Conservation (phyloP, 2,797 vertebrate species). For the Pseudochirops corinnae region DNA sequence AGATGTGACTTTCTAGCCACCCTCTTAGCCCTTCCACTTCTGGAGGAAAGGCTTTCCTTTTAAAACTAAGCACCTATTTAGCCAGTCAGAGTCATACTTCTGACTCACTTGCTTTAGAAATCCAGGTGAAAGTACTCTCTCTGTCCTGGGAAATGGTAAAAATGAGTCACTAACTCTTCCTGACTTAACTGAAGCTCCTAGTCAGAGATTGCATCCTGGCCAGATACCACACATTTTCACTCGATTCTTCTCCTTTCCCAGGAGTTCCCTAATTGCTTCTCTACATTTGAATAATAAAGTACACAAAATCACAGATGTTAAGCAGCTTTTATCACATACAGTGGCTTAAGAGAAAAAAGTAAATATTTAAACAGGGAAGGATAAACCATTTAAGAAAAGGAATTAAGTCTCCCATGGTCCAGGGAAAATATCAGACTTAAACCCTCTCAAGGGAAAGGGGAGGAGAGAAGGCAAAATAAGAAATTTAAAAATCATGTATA, state of each 20-base stretch:
- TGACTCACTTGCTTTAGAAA: background rate
- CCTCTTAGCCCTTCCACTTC: background rate
- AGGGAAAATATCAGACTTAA: background rate
- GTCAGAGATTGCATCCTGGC: background rate
- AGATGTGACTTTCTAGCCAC: background rate
- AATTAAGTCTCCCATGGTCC: background rate
- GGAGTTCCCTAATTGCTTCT: background rate
- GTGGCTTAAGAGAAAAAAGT: background rate
- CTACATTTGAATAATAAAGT: background rate
- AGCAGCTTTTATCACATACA: background rate
- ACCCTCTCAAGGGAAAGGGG: background rate
- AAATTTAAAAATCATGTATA: background rate
- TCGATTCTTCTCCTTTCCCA: background rate
- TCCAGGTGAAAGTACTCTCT: background rate
- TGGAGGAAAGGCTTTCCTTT: background rate
- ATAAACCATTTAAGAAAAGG: background rate
- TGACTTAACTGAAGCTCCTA: background rate
- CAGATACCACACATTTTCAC: background rate
- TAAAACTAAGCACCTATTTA: background rate
- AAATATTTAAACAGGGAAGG: background rate
- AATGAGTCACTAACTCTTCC: background rate
- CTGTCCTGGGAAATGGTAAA: background rate
- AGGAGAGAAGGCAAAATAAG: background rate
- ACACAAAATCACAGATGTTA: background rate
- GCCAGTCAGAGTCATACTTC: background rate